A percentile compares a stretch with the other conserved stretches of the same genome.
Evolutionary conservation across 1,140 invertebrate genomes (phyloP).

Genomic region (Drosophila subobscura): DNA sequence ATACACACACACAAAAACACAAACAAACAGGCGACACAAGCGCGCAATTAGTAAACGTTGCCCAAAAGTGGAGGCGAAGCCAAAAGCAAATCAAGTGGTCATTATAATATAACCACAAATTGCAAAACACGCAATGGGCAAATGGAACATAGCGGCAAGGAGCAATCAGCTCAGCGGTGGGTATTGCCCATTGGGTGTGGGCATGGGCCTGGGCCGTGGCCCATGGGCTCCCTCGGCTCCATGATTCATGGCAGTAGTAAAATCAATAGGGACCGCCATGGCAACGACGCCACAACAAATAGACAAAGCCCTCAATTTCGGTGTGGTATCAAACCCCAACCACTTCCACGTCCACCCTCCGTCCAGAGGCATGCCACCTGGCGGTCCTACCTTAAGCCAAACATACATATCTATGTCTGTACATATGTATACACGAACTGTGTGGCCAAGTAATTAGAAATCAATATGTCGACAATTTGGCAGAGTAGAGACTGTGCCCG

Average conservation of each 20-base stretch:
- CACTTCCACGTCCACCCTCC: neutral
- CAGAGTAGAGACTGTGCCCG: conserved; percentile 25
- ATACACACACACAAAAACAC: conserved; percentile 21
- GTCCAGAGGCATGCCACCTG: conserved; percentile 23
- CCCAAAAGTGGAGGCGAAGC: conserved; percentile 31
- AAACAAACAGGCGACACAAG: conserved; percentile 31
- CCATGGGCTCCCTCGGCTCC: neutral
- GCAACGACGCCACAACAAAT: conserved; percentile 74
- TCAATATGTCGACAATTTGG: conserved; percentile 66
- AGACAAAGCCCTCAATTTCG: conserved; percentile 49
- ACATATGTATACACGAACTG: neutral
- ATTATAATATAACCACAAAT: conserved; percentile 79
- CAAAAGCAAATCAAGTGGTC: conserved; percentile 76
- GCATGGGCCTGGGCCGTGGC: conserved; percentile 24
- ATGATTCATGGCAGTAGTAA: conserved; percentile 58
- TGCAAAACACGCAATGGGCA: conserved; percentile 72
- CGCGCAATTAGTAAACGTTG: conserved; percentile 45
- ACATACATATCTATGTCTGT: neutral
- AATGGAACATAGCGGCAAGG: conserved; percentile 26
- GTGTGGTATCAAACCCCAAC: conserved; percentile 47
- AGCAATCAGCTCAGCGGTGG: conserved; percentile 1
- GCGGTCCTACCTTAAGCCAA: conserved; percentile 69
- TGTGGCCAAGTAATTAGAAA: conserved; percentile 69
- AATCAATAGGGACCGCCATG: conserved; percentile 73
- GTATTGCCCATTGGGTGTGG: conserved; percentile 9